Evolutionary conservation across 2,888 invertebrate genomes (phyloP), one percentile per base, ranked within the genome.

Genomic region (Cinara cedri): DNA sequence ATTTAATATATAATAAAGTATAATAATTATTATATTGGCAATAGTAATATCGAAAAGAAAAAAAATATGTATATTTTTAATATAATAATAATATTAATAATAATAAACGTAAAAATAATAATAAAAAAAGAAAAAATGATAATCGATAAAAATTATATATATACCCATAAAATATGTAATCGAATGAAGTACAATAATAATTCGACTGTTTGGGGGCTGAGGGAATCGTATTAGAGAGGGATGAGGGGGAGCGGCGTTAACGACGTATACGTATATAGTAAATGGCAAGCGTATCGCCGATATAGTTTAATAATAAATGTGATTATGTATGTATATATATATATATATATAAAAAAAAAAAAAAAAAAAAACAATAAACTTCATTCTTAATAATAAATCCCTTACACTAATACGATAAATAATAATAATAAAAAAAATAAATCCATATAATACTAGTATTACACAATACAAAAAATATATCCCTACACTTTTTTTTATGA

Each of bases 211-310:
- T 42, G 42, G 14, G 19, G 34, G 34, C 3, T 34, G n/a, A n/a
- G n/a, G n/a, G n/a, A n/a, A n/a, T n/a, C n/a, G n/a, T 34, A 34
- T 34, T 34, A 6, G 34, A 6, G 34, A 6, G 34, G 6, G 34
- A n/a, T n/a, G n/a, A n/a, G 34, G 34, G 34, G 34, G 34, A 34
- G 34, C 34, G 34, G 34, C 34, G 34, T 10, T 1, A 46, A 46
- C 70, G 70, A 70, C 70, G 70, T 71, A 71, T 71, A 71, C 55
- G 14, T 65, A 75, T 75, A 75, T 54, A 65, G 74, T 75, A 75
- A 75, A 72, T 75, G 74, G 74, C 74, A 75, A 75, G 74, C 44
- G 51, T 54, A 75, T n/a, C 74, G 74, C 65, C 74, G 63, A 54
- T 65, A 54, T 65, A 65, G 42, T 63, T 54, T n/a, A 70, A 21